Percentiles rank a stretch among this genome's conserved stretches.
Evolutionary conservation across 1,140 invertebrate species (phyloP).

Genomic region (Gryon sp.): DNA sequence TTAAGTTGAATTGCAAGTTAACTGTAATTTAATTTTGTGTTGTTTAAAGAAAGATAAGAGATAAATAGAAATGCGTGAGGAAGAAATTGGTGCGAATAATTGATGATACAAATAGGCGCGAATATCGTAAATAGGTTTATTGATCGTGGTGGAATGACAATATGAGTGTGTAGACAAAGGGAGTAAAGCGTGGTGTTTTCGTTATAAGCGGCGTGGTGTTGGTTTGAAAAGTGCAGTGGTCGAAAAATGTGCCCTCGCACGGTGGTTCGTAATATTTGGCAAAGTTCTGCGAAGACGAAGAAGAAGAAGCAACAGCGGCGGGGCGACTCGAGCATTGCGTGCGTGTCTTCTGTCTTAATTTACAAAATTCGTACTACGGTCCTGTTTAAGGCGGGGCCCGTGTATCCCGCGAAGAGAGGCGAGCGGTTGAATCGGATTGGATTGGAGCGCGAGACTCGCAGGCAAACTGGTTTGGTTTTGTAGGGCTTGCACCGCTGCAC

Average conservation of each 20-base stretch:
- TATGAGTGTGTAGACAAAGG: neutral
- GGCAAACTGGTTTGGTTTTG: slow-evolving; percentile 78
- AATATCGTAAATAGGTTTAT: slow-evolving; percentile 15
- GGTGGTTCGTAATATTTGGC: slow-evolving; percentile 32
- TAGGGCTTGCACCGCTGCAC: slow-evolving; percentile 79
- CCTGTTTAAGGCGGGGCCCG: slow-evolving; percentile 77
- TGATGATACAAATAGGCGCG: neutral
- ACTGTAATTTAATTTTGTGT: too few relatives aligned
- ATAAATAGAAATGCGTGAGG: slow-evolving; percentile 8
- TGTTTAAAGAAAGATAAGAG: too few relatives aligned
- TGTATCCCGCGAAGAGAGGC: slow-evolving; percentile 73
- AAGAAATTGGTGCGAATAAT: too few relatives aligned
- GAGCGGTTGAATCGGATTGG: slow-evolving; percentile 78
- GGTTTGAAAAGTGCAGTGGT: too few relatives aligned
- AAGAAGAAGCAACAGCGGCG: slow-evolving; percentile 1
- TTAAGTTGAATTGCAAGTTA: too few relatives aligned
- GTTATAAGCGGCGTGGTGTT: slow-evolving; percentile 4
- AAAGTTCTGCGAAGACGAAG: neutral
- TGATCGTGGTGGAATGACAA: slow-evolving; percentile 8
- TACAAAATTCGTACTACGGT: slow-evolving; percentile 67
- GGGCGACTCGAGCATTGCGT: slow-evolving; percentile 25
- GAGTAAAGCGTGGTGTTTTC: neutral
- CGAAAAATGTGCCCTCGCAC: slow-evolving; percentile 34
- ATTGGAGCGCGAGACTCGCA: slow-evolving; percentile 75
- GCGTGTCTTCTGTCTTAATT: slow-evolving; percentile 54